Conservation (phyloP, 2,113 vertebrate genomes). For the rabbit (Oryctolagus cuniculus) region mOryCun1.1 NC_091449.1:24845001-24845500, state of each 20-base stretch:
- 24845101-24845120: neutral
- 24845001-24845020: conserved; percentile 72
- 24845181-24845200: neutral
- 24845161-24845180: neutral
- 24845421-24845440: conserved; percentile 88
- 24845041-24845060: conserved; percentile 10
- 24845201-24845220: conserved; percentile 33
- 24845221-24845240: neutral
- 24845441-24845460: conserved; percentile 89
- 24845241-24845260: conserved; percentile 68
- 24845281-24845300: conserved; percentile 79
- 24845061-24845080: conserved; percentile 48
- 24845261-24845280: conserved; percentile 64
- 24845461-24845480: conserved; percentile 89
- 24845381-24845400: conserved; percentile 84
- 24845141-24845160: neutral
- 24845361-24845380: conserved; percentile 83
- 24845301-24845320: conserved; percentile 70
- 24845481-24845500: conserved; percentile 91
- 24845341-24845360: conserved; percentile 71
- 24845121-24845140: neutral
- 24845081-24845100: neutral
- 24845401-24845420: conserved; percentile 83
- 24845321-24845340: conserved; percentile 82
- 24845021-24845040: neutral